Evolutionary conservation across 2,888 invertebrate genomes (phyloP).

Genomic region (Cantharis nigra): DNA sequence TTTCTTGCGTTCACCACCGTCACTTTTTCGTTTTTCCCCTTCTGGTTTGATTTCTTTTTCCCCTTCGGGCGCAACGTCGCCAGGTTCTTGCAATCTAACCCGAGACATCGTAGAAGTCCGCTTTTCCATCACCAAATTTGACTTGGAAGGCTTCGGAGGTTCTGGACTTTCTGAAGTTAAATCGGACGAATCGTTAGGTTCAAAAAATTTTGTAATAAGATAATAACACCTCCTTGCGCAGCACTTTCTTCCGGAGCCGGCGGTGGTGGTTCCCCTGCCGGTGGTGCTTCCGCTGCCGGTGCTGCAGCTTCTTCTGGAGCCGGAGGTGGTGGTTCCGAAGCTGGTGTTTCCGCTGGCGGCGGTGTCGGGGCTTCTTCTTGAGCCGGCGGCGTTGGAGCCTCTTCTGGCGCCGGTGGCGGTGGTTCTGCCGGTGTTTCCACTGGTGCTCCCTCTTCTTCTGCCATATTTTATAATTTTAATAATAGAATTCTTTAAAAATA

Average conservation of each 20-base stretch:
- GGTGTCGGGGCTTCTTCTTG: not conserved
- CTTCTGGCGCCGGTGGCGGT: not conserved
- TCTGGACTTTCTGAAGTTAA: not conserved
- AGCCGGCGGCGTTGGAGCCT: not conserved
- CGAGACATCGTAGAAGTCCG: conserved; percentile 4
- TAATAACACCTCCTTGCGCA: not conserved
- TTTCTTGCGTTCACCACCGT: not conserved
- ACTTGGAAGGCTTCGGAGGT: not conserved
- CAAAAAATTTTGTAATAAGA: not conserved
- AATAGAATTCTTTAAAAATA: not conserved
- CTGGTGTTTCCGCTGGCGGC: not conserved
- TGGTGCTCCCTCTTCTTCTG: not conserved
- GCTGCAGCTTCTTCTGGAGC: not conserved
- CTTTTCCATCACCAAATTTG: not conserved
- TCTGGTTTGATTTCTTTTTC: not conserved
- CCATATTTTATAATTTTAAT: not conserved
- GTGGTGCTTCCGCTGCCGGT: not conserved
- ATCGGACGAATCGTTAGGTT: not conserved
- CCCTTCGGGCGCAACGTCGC: not conserved
- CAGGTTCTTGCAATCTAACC: conserved; percentile 5
- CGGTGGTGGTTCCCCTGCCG: not conserved
- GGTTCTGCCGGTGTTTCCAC: not conserved
- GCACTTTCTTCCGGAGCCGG: not conserved
- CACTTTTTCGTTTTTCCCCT: not conserved
- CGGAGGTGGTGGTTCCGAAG: not conserved